Evolutionary conservation across 2,113 vertebrate genomes (phyloP).

Genomic region (Arothron firmamentum): DNA sequence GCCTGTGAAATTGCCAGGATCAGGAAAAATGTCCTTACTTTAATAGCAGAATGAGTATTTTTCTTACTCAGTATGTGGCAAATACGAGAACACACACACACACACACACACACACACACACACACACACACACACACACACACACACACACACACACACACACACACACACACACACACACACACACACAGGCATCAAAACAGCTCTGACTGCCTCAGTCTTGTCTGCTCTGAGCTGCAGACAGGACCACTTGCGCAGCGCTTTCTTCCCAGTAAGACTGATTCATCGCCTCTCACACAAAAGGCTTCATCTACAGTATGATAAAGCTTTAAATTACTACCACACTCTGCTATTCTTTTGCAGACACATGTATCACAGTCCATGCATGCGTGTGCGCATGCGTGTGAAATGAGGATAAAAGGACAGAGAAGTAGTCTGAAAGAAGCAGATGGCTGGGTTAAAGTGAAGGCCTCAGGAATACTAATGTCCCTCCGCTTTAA

Average conservation of each 20-base stretch:
- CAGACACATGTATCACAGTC: conserved; percentile 32
- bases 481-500: conserved; percentile 49
- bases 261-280: conserved; percentile 34
- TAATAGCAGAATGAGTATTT: too few relatives aligned
- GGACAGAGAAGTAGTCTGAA: conserved; percentile 15
- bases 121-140: background rate
- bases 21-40: too few relatives aligned
- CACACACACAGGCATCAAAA: conserved; percentile 4
- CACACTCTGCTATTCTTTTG: conserved; percentile 36
- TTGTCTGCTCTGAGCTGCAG: conserved; percentile 44
- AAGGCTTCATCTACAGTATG: conserved; percentile 33
- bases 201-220: conserved; percentile 4
- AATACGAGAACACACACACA: conserved; percentile 4
- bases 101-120: background rate
- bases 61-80: too few relatives aligned
- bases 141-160: conserved; percentile 11
- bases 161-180: conserved; percentile 10
- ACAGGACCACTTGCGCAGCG: conserved; percentile 27
- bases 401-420: conserved; percentile 25
- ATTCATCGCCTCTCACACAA: conserved; percentile 45
- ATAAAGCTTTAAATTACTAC: conserved; percentile 51
- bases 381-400: background rate
- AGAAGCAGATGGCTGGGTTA: conserved; percentile 57
- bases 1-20: too few relatives aligned
- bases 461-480: conserved; percentile 40